A percentile compares a stretch with the other conserved stretches of the same genome.
These are phyloP conservation scores for Parapsyche elsis DNA, from an alignment of 1,140 invertebrate genomes.

Conservation along the genomic window DNA sequence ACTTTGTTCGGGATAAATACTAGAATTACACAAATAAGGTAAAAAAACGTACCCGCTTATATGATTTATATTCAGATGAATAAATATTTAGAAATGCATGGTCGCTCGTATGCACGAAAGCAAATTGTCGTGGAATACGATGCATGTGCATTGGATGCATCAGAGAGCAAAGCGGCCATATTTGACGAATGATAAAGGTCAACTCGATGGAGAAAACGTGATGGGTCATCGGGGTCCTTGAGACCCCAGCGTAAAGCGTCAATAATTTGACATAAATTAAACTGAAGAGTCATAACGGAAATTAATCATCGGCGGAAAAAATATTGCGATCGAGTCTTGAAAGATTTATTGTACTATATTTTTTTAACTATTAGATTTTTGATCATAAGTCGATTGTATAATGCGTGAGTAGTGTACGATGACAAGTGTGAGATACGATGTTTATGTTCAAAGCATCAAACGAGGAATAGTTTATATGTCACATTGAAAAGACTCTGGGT, in stretches of 20 bases:
- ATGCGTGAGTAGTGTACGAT: too few relatives aligned
- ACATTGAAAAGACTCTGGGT: background rate
- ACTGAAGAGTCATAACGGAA: too few relatives aligned
- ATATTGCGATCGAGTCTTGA: too few relatives aligned
- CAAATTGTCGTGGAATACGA: constrained; percentile 1
- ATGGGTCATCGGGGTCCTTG: background rate
- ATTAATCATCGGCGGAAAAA: too few relatives aligned
- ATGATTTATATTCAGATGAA: too few relatives aligned
- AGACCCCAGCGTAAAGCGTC: background rate
- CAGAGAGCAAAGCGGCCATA: background rate
- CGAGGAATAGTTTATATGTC: background rate
- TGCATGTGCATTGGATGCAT: background rate
- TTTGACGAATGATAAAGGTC: constrained; percentile 22
- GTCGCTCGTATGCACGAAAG: background rate
- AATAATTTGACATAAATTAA: background rate
- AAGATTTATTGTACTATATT: too few relatives aligned
- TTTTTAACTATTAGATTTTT: too few relatives aligned
- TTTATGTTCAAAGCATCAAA: background rate
- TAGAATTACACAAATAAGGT: background rate
- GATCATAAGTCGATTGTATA: too few relatives aligned
- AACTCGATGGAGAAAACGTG: background rate
- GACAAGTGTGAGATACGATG: too few relatives aligned
- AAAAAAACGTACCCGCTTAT: too few relatives aligned
- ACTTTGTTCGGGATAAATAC: background rate
- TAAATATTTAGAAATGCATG: too few relatives aligned